These are phyloP conservation scores for Protonibea diacanthus DNA, from an alignment of 2,797 vertebrate genomes.

Conservation along the genomic window DNA sequence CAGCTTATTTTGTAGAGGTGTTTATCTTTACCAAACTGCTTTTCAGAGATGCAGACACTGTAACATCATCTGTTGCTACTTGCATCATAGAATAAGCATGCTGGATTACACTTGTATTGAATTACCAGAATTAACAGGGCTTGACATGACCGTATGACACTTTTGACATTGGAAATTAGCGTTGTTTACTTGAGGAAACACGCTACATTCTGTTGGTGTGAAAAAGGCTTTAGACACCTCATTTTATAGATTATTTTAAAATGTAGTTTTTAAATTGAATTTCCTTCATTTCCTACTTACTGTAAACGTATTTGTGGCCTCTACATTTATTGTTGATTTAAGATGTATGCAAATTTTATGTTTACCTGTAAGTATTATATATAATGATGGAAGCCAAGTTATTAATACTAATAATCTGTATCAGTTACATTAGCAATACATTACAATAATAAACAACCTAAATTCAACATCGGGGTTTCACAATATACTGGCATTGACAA, in stretches of 20 bases:
- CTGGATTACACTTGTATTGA: background rate
- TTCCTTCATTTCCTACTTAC: background rate
- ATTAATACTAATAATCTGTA: constrained; percentile 19
- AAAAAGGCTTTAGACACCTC: background rate
- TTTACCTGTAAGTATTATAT: background rate
- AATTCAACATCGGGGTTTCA: background rate
- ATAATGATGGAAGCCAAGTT: background rate
- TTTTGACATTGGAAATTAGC: background rate
- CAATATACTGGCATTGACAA: no score
- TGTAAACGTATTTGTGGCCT: background rate
- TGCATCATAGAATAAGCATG: background rate
- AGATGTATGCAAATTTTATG: background rate
- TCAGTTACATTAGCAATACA: constrained; percentile 6
- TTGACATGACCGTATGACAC: background rate
- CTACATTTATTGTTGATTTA: background rate
- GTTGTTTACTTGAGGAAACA: background rate
- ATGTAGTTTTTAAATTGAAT: background rate
- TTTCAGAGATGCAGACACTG: background rate
- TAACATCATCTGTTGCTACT: background rate
- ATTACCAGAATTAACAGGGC: background rate
- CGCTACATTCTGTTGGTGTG: background rate
- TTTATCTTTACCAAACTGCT: background rate
- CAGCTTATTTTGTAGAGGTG: background rate
- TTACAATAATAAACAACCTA: background rate
- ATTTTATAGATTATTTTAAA: background rate